Conservation (phyloP, 2,888 invertebrate genomes). For the Eupithecia dodoneata region DNA sequence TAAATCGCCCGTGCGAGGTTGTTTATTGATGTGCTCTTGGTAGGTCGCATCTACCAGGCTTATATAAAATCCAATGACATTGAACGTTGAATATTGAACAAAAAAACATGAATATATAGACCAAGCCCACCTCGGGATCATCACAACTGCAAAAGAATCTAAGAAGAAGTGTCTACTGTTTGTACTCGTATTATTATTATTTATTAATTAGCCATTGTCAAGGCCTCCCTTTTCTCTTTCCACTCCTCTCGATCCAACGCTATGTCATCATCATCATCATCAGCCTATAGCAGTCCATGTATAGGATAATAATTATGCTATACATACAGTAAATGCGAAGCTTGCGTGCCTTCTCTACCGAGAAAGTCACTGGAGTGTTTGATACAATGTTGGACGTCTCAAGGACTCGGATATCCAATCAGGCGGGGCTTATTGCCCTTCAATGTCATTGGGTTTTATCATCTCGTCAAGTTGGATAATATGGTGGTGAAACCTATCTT, state of each 20-base stretch:
- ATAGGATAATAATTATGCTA: background rate
- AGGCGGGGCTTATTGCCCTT: slow-evolving; percentile 44
- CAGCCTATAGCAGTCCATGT: too few species aligned
- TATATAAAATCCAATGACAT: background rate
- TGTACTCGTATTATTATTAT: too few species aligned
- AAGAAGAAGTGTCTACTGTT: too few species aligned
- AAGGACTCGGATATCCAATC: slow-evolving; percentile 48
- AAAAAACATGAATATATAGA: too few species aligned
- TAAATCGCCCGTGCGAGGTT: slow-evolving; percentile 36
- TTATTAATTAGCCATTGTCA: too few species aligned
- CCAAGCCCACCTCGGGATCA: too few species aligned
- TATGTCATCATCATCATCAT: too few species aligned
- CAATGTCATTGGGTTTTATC: slow-evolving; percentile 39
- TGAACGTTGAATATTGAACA: too few species aligned
- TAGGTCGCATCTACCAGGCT: slow-evolving; percentile 30
- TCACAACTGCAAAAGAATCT: too few species aligned
- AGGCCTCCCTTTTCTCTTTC: too few species aligned
- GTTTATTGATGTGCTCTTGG: slow-evolving; percentile 32
- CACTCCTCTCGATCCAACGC: too few species aligned
- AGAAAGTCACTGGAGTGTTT: slow-evolving; percentile 46
- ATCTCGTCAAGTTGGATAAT: slow-evolving; percentile 21
- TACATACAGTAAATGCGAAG: slow-evolving; percentile 17
- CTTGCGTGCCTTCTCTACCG: slow-evolving; percentile 42
- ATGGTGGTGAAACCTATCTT: background rate
- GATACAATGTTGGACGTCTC: slow-evolving; percentile 46